Evolutionary conservation across 2,113 vertebrate species (phyloP), one percentile per base, ranked within the genome.

Genomic region (Dasyornis broadbenti): DNA sequence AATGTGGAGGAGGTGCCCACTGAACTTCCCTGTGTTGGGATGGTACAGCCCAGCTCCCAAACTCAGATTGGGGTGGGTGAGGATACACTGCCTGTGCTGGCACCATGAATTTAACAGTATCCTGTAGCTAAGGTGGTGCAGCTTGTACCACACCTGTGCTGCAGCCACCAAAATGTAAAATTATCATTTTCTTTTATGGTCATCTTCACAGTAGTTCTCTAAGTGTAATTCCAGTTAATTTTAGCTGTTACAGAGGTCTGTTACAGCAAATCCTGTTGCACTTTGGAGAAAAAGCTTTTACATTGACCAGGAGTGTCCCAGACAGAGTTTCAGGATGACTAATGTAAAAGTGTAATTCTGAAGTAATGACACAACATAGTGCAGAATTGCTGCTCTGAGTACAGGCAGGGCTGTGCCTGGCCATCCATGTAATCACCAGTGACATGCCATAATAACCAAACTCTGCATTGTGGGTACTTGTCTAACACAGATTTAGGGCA

Each of bases 141-240:
- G 30, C 22, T 35, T 12, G 31, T 56, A 37, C 26, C 35, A 17
- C 2, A 0, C 47, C 1, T 0, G 35, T 28, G 57, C 35, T 64
- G 21, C 40, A 60, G 59, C 50, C 21, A 5, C 4, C 12, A 35
- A 44, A 53, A 76, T 18, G 23, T 57, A 39, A 49, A 42, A 24
- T 31, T 3, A 33, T 24, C 1, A 0, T 45, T 77, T 63, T 44
- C 35, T 47, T 49, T 54, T 68, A 14, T 0, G 9, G 35, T 24
- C 3, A 1, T 27, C 50, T 39, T 80, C 33, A 26, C 31, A 30
- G 39, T 23, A 23, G 52, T 33, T 49, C 50, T 63, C 11, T 40
- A 17, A 39, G 31, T 59, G 30, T n/a, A 33, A 83, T 73, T n/a
- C 60, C 42, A 57, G 45, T 37, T 70, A 57, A 89, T 66, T 65